phyloP scores from a whole-genome alignment of 2,888 invertebrate genomes.

The Andrena praecox region DNA sequence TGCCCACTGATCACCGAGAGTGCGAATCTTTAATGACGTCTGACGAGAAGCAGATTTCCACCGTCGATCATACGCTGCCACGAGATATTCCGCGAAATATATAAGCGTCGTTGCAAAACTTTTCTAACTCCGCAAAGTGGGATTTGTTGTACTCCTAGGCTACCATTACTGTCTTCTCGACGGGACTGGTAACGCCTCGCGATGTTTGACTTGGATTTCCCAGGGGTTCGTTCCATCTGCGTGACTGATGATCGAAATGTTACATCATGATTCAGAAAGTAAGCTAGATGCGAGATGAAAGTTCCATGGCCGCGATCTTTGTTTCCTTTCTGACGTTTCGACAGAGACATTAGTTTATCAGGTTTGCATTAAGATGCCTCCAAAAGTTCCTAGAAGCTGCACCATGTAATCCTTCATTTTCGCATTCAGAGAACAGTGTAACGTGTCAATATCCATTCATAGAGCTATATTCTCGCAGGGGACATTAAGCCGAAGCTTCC shows the following conservation, averaged over 20 bases:
- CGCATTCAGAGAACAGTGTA: too few species aligned
- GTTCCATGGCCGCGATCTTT: neutral
- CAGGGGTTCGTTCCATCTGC: neutral
- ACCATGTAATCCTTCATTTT: too few species aligned
- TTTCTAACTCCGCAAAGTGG: neutral
- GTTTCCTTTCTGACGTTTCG: neutral
- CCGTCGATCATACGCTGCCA: neutral
- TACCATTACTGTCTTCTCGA: neutral
- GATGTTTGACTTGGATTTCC: neutral
- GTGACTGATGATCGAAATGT: neutral
- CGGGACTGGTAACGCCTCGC: neutral
- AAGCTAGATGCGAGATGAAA: neutral
- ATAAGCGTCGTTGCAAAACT: neutral
- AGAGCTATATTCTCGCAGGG: neutral
- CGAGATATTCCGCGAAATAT: neutral
- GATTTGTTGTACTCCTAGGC: neutral
- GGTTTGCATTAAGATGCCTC: neutral
- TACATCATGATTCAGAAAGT: neutral
- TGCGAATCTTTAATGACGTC: slow-evolving; percentile 25
- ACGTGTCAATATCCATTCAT: neutral
- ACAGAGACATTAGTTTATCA: neutral
- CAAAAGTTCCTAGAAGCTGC: too few species aligned
- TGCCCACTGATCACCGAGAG: neutral
- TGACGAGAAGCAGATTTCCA: neutral
- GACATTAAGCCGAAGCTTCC: slow-evolving; percentile 12